Evolutionary conservation across 2,888 invertebrate genomes (phyloP).

Genomic region (Poecilus cupreus): DNA sequence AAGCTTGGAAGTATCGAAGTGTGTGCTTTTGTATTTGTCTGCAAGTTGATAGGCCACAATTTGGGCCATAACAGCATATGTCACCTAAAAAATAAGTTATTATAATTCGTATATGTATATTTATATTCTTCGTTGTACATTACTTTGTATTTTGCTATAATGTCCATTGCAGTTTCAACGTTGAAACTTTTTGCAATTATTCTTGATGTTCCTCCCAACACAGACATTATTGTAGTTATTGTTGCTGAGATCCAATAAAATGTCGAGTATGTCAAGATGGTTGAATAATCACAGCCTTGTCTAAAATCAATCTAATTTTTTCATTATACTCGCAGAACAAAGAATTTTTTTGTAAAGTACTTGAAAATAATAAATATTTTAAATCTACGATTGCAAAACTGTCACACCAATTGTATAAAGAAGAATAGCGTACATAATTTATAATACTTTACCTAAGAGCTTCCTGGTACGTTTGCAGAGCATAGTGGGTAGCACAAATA

Average conservation of each 20-base stretch:
- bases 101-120: neutral
- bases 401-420: neutral
- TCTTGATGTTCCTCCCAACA: neutral
- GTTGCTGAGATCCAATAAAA: constrained; percentile 41
- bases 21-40: constrained; percentile 53
- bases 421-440: neutral
- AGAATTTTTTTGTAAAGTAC: too few relatives aligned
- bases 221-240: neutral
- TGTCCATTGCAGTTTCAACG: constrained; percentile 6
- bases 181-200: neutral
- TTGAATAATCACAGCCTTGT: neutral
- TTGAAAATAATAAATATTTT: too few relatives aligned
- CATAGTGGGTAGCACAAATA: constrained; percentile 65
- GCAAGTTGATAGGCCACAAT: constrained; percentile 61
- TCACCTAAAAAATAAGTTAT: constrained; percentile 44
- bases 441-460: neutral
- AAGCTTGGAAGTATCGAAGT: constrained; percentile 47
- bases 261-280: neutral
- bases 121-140: neutral
- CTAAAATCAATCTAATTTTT: neutral
- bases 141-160: constrained; percentile 40
- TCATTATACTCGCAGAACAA: too few relatives aligned
- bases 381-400: neutral
- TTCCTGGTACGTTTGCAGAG: constrained; percentile 16
- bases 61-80: constrained; percentile 57